Percentiles rank a stretch among this genome's conserved stretches.
phyloP scores from a whole-genome alignment of 1,140 invertebrate species.

The Rhopalosiphum maidis region DNA sequence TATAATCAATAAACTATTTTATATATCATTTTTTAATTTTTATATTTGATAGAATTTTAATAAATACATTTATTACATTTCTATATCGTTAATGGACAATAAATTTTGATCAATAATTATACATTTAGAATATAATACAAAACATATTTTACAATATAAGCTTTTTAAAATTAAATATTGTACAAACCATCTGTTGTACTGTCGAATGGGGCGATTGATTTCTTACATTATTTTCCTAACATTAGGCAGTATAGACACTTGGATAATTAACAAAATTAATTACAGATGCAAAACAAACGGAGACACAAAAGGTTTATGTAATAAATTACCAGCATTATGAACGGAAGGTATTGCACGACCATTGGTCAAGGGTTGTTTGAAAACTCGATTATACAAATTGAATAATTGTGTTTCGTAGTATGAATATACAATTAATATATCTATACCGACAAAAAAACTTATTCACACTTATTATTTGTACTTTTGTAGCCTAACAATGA shows the following conservation, averaged over 20 bases:
- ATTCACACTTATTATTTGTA: neutral
- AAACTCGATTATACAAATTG: constrained; percentile 18
- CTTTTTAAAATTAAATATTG: neutral
- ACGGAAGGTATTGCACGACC: neutral
- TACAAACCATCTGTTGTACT: neutral
- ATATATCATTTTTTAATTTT: too few species aligned
- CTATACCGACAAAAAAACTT: neutral
- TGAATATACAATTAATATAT: constrained; percentile 11
- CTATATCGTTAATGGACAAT: too few species aligned
- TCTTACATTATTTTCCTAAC: neutral
- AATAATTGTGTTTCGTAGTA: neutral
- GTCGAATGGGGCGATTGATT: neutral
- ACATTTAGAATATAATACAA: neutral
- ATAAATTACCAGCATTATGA: constrained; percentile 17
- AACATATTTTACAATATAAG: neutral
- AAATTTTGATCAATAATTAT: too few species aligned
- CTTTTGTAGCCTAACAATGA: neutral
- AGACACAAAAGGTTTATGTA: neutral
- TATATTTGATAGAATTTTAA: too few species aligned
- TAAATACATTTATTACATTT: too few species aligned
- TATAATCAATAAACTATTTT: too few species aligned
- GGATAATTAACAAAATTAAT: constrained; percentile 35
- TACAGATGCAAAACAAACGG: constrained; percentile 27
- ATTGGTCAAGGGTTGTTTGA: constrained; percentile 2
- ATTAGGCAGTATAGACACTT: neutral